Conservation (phyloP, 2,888 invertebrate genomes). For the Caprella mutica region DNA sequence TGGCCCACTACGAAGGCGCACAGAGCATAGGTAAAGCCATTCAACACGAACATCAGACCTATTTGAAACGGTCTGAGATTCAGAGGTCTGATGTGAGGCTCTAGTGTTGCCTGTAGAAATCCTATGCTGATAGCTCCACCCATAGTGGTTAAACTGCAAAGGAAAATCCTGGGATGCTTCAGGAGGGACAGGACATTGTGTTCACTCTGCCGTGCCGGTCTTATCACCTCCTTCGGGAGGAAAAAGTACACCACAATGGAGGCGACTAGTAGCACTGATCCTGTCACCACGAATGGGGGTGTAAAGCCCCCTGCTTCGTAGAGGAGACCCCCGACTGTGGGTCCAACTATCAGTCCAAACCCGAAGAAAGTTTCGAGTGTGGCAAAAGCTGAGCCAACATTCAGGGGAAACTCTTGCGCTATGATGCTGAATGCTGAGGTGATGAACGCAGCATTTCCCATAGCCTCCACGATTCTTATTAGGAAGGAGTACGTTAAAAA, state of each 20-base stretch:
- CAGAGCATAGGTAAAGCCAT: constrained; percentile 65
- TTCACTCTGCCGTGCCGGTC: constrained; percentile 10
- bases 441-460: constrained; percentile 41
- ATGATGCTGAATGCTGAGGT: constrained; percentile 45
- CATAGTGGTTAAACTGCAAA: constrained; percentile 59
- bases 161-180: constrained; percentile 59
- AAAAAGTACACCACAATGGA: constrained; percentile 61
- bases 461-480: constrained; percentile 43
- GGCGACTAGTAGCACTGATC: constrained; percentile 59
- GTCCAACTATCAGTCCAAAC: constrained; percentile 73
- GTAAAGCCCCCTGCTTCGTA: constrained; percentile 67
- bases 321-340: constrained; percentile 74
- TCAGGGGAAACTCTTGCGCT: constrained; percentile 50
- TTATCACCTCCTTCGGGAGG: constrained; percentile 46
- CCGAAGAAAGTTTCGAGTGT: constrained; percentile 80
- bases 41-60: constrained; percentile 72
- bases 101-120: constrained; percentile 76
- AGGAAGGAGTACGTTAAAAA: constrained; percentile 44
- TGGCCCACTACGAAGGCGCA: constrained; percentile 70
- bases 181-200: constrained; percentile 46
- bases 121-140: constrained; percentile 71
- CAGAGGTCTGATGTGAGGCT: constrained; percentile 60
- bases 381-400: constrained; percentile 72
- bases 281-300: constrained; percentile 68
- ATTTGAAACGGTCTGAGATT: constrained; percentile 55